Evolutionary conservation across 2,888 invertebrate species (phyloP).

Genomic region (Drosophila mimica): DNA sequence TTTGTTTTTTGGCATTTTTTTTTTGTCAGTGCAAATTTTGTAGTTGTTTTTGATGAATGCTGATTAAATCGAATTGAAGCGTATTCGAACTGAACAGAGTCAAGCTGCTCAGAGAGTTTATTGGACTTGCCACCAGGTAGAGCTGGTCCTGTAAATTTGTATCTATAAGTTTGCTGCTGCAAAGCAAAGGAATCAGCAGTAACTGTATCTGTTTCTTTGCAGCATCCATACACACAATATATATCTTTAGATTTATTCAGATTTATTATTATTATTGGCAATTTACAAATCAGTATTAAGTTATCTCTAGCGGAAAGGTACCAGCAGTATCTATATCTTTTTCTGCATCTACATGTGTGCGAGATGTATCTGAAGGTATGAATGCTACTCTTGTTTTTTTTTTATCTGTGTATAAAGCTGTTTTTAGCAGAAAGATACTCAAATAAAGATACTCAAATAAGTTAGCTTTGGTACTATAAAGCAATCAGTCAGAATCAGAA

Average conservation of each 20-base stretch:
- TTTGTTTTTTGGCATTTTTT: background rate
- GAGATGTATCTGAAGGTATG: background rate
- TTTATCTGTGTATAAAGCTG: background rate
- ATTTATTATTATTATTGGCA: background rate
- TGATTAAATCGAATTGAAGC: constrained; percentile 6
- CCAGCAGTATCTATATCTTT: no score
- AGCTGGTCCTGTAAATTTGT: background rate
- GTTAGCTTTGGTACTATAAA: background rate
- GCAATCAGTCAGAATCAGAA: background rate
- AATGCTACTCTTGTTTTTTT: background rate
- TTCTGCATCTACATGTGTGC: background rate
- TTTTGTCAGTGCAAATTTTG: constrained; percentile 19
- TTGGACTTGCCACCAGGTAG: background rate
- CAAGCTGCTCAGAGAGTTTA: background rate
- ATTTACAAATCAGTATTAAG: background rate
- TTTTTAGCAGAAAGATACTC: background rate
- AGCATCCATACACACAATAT: background rate
- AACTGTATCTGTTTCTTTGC: background rate
- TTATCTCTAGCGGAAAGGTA: background rate
- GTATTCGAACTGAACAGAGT: background rate
- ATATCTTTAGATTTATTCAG: background rate
- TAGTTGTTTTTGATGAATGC: constrained; percentile 20
- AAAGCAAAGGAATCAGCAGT: background rate
- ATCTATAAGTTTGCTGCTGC: no score
- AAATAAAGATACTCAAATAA: background rate